These are phyloP conservation scores for Pecten maximus DNA, from an alignment of 2,888 invertebrate genomes.

Conservation along the genomic window DNA sequence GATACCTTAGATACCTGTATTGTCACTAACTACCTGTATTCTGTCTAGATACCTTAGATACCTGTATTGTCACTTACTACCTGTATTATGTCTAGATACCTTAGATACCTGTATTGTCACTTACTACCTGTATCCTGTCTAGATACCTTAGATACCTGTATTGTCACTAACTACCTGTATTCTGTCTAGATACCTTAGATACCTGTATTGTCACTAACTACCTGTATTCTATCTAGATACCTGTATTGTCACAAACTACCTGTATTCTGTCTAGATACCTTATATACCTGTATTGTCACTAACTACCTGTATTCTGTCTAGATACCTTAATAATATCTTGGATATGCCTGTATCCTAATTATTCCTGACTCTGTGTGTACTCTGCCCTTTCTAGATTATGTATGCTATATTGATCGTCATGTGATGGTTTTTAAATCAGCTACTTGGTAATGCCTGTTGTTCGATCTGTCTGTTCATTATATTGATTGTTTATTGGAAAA, in stretches of 20 bases:
- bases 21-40: too few species aligned
- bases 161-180: neutral
- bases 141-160: neutral
- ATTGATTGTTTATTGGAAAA: constrained; percentile 14
- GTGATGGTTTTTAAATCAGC: neutral
- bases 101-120: too few species aligned
- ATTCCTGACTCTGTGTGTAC: too few species aligned
- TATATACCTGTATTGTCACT: neutral
- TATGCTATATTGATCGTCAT: neutral
- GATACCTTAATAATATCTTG: too few species aligned
- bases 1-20: too few species aligned
- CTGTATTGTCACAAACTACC: neutral
- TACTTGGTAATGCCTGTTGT: neutral
- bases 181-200: too few species aligned
- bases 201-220: too few species aligned
- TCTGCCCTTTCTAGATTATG: neutral
- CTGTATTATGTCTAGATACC: too few species aligned
- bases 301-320: neutral
- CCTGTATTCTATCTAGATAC: neutral
- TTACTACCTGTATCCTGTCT: neutral
- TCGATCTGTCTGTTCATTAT: neutral
- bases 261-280: neutral
- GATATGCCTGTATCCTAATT: neutral
- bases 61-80: too few species aligned
- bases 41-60: too few species aligned